Evolutionary conservation across 1,140 invertebrate genomes (phyloP), one percentile per base, ranked within the genome.

Genomic region (Apolygus lucorum): DNA sequence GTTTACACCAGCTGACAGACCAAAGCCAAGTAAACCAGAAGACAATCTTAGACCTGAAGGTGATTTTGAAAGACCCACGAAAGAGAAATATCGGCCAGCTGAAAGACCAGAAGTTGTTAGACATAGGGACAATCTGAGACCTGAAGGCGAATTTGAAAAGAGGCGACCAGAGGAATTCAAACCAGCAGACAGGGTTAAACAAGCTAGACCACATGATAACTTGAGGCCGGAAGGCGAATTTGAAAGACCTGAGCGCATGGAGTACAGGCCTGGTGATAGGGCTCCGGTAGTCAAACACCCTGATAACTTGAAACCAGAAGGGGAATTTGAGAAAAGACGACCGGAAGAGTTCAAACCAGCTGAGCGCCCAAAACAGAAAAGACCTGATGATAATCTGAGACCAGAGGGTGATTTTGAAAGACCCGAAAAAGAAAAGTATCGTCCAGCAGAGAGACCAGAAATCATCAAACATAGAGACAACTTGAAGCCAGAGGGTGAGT

Each of bases 41-140:
- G 83, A 86, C 75, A 88, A 88, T 74, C 76, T 89, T 0, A 80
- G 77, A 71, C 83, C 84, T 2, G 86, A 88, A 78, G 85, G 86
- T 4, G 84, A 87, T 0, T 88, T 88, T 73, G 74, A 70, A 69
- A 74, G 74, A 84, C 84, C 82, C 0, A 80, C 82, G 65, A 81
- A 81, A 75, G 78, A 84, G 0, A 74, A 81, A 75, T 89, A 62
- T 26, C 11, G 28, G 28, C 71, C 70, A 21, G 72, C 28, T 25
- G 73, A 75, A 68, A 64, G 73, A 49, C 79, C 78, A 42, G 73
- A 75, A 24, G 78, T 78, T 62, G 79, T 80, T 2, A 80, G 79
- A 74, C 82, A 79, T 22, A 72, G 79, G 68, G 84, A 83, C 74
- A 86, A 86, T 74, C 72, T 86, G 0, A 77, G 77, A 68, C 82